Base-by-base conservation (phyloP, 2,888 invertebrate species). In the Hirtodrosophila histrioides region DNA sequence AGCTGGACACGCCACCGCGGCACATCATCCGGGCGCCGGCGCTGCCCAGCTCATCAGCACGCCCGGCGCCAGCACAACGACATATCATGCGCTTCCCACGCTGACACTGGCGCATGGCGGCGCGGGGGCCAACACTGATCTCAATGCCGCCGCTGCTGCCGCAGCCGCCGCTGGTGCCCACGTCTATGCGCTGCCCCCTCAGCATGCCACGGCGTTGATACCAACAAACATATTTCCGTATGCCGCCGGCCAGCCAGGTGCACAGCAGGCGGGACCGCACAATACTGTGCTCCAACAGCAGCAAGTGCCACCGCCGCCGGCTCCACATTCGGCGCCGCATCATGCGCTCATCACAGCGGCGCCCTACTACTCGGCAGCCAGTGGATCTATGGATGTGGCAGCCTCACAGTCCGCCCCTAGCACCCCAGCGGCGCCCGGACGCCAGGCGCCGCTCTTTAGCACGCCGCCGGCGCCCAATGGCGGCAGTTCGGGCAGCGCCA, bases 221-320 rank as follows among this genome's bases (percentile, higher is more conserved):
- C 90, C 91, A 58, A 86, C 91, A 60, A 91, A 91, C 71, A 88
- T 92, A 84, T 90, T 92, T 75, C 92, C 91, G 37, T 92, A 92
- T 65, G 82, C 91, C 29, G 58, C 90, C 43, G 78, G 83, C 1
- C 75, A 76, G 48, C 79, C 87, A 27, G 84, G 73, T 54, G 83
- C 84, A 31, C 84, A 88, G 45, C 84, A 83, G 65, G 75, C 85
- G 23, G 87, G 85, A 6, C 57, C 50, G 37, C 74, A 76, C 11
- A 66, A 27, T 24, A 67, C 74, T 0, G 12, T 74, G 69, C 51
- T 63, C 45, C 85, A 78, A 66, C 78, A 68, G 60, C 82, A 68
- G 75, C 87, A 55, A 78, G 84, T 57, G 77, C 88, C 48, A 74
- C 83, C 74, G 63, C 75, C 54, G 60, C 81, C 49, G 49, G 73